Base-by-base conservation (phyloP, 2,797 vertebrate genomes). In the Sternarchorhynchus goeldii region DNA sequence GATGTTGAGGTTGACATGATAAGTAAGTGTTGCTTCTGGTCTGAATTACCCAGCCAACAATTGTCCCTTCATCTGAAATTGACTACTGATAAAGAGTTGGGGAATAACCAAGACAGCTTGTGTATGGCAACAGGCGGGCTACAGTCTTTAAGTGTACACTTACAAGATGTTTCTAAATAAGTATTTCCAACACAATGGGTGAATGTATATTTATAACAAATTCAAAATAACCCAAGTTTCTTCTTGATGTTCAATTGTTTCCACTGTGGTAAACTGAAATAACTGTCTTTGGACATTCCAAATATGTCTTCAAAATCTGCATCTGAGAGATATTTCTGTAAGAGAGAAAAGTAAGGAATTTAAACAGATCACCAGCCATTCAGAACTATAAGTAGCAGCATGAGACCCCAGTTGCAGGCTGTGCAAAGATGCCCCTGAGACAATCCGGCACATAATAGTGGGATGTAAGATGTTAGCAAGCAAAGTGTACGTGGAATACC, bases 161-260 rank as follows among this genome's bases (percentile, higher is more conserved):
- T 14, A 50, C 45, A 2, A 50, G 45, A 12, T 50, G 10, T 6
- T 41, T 41, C 6, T 50, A 50, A 50, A 14, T 3, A 45, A 50
- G 14, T 14, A 50, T 2, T 50, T 50, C 45, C 45, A 50, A 50
- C 12, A 50, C 12, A 10, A 50, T 50, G 10, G 18, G 25, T 70
- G 12, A 45, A 31, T 67, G 29, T 55, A 21, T 34, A 53, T 14
- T 21, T 12, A 2, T 50, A 2, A 50, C 12, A 50, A 50, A 14
- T 12, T 90, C 85, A 97, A 88, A 97, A 97, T 83, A 97, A 85
- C 14, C 94, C 93, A 5, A 86, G 93, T 20, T 90, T 86, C 89
- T 97, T 96, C 90, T 97, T 97, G 71, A 95, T 18, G 12, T 87
- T 92, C 55, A 93, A 85, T 83, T 96, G 93, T 83, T 93, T 97